Evolutionary conservation across 2,113 vertebrate species (phyloP).

Genomic region (Centropus unirufus): DNA sequence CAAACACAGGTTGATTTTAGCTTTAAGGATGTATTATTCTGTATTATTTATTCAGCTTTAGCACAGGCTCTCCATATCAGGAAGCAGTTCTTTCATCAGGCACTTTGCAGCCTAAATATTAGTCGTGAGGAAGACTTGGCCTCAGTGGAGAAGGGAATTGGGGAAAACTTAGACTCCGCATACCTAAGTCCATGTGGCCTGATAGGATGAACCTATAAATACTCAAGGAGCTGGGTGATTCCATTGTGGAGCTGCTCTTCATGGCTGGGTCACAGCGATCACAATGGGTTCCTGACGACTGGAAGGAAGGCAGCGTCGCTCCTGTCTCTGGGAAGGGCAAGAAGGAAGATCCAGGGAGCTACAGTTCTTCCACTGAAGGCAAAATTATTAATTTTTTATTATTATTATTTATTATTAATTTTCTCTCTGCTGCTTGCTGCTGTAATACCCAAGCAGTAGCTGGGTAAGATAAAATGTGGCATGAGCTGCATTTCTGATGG

Average conservation of each 20-base stretch:
- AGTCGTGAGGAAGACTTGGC: not conserved
- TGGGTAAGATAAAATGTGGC: not conserved
- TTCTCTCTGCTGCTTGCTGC: not conserved
- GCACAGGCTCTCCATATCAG: not conserved
- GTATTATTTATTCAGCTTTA: not conserved
- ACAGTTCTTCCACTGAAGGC: not conserved
- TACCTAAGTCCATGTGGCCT: rapidly evolving
- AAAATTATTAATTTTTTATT: not conserved
- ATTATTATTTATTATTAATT: not conserved
- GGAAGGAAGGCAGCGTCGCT: not conserved
- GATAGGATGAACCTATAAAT: not conserved
- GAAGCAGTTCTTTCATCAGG: not conserved
- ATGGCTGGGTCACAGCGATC: not conserved
- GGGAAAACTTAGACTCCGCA: not conserved
- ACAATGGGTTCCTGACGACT: not conserved
- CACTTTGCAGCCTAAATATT: not conserved
- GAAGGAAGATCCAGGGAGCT: not conserved
- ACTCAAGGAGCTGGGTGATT: not conserved
- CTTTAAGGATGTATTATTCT: not conserved
- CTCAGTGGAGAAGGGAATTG: not conserved
- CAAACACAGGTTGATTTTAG: not conserved
- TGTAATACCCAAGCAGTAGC: not conserved
- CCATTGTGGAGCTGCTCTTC: not conserved
- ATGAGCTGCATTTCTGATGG: not conserved
- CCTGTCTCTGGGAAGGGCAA: not conserved